Evolutionary conservation across 2,797 vertebrate species (phyloP).

Genomic region (Acrossocheilus wenchowensis): DNA sequence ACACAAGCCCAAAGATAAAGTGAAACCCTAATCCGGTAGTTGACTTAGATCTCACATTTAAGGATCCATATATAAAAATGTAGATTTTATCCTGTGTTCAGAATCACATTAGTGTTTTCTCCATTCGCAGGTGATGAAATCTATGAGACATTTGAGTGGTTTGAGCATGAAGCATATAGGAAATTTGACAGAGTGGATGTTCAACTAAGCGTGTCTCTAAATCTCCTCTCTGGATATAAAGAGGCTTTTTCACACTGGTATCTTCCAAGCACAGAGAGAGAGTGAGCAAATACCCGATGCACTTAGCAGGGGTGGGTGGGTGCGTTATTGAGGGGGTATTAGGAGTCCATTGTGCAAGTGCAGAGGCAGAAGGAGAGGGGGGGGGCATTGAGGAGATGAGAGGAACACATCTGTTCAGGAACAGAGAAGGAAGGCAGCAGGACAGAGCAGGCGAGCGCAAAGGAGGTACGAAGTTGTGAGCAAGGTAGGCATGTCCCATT

Average conservation of each 20-base stretch:
- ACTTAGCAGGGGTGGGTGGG: conserved; percentile 23
- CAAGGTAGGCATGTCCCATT: conserved; percentile 59
- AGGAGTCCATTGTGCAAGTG: conserved; percentile 59
- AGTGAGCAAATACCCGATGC: conserved; percentile 36
- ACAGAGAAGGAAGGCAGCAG: conserved; percentile 38
- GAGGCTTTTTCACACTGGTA: conserved; percentile 46
- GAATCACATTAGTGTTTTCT: neutral
- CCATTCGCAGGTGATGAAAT: conserved; percentile 7
- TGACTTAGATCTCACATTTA: conserved; percentile 50
- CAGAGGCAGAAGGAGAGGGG: conserved; percentile 48
- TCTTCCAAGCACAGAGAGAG: conserved; percentile 36
- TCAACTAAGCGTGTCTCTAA: conserved; percentile 33
- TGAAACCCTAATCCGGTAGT: conserved; percentile 63
- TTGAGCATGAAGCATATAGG: neutral
- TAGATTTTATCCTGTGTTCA: neutral
- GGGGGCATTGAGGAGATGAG: conserved; percentile 51
- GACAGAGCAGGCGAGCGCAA: conserved; percentile 27
- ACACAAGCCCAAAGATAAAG: conserved; percentile 40
- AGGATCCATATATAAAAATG: conserved; percentile 40
- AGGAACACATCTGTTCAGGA: conserved; percentile 72
- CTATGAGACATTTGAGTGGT: neutral
- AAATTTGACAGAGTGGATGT: neutral
- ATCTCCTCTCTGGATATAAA: conserved; percentile 53
- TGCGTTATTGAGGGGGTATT: conserved; percentile 39
- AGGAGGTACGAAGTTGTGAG: conserved; percentile 31